A percentile compares a stretch with the other conserved stretches of the same genome.
Conservation (phyloP, 2,113 vertebrate genomes). For the Gallinago undulata region DNA sequence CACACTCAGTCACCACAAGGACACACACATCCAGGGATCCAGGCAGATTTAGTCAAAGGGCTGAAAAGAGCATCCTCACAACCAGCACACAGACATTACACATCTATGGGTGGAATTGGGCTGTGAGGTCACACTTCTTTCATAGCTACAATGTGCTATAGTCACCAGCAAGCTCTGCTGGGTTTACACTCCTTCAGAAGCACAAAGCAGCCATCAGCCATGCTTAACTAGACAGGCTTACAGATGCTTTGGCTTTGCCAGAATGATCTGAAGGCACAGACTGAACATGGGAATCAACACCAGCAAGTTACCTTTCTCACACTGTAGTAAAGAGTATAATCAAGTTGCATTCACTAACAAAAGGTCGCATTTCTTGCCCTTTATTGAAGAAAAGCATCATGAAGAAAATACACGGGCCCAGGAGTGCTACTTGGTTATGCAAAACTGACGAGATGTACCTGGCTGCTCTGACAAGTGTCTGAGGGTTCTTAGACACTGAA, state of each 20-base stretch:
- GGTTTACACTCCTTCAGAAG: neutral
- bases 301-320: neutral
- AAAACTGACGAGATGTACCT: neutral
- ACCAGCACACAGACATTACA: neutral
- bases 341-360: neutral
- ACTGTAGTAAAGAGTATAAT: neutral
- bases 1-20: neutral
- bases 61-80: neutral
- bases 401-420: neutral
- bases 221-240: neutral
- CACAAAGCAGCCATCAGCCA: neutral
- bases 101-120: rapidly evolving
- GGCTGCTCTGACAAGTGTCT: neutral
- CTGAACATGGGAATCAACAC: neutral
- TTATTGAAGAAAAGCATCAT: neutral
- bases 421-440: neutral
- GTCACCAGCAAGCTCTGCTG: neutral
- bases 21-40: too few relatives aligned
- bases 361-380: neutral
- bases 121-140: neutral
- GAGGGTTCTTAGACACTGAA: neutral
- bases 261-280: neutral
- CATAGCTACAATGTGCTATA: neutral
- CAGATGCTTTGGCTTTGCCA: neutral
- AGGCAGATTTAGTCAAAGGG: neutral